Evolutionary conservation across 1,140 invertebrate species (phyloP).

Genomic region (Trichonephila inaurata): DNA sequence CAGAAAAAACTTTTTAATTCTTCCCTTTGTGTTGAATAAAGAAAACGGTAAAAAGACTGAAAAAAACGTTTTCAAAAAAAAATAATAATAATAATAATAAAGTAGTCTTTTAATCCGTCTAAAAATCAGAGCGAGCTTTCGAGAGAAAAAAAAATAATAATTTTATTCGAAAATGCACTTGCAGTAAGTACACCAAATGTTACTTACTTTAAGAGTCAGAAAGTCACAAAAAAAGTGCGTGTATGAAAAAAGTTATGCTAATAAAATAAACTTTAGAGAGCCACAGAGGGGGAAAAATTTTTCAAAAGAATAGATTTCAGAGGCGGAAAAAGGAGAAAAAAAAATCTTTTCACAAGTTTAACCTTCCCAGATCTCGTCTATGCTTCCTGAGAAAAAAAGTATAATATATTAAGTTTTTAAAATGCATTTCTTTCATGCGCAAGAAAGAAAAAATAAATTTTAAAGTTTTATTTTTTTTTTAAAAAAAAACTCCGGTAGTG

Average conservation of each 20-base stretch:
- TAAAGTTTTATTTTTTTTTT: neutral
- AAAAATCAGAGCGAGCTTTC: conserved; percentile 7
- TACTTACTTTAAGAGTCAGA: conserved; percentile 29
- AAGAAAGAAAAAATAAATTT: neutral
- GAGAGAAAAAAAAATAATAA: conserved; percentile 3
- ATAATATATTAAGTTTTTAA: conserved; percentile 35
- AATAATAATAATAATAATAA: too few relatives aligned
- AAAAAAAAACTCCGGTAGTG: neutral
- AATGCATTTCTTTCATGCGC: neutral
- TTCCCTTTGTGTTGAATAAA: neutral
- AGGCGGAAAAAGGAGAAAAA: neutral
- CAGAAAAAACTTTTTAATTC: conserved; percentile 19
- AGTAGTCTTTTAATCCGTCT: neutral
- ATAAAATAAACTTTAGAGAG: conserved; percentile 60
- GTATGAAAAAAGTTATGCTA: conserved; percentile 32
- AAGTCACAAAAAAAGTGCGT: neutral
- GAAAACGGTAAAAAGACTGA: neutral
- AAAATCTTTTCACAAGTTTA: conserved; percentile 33
- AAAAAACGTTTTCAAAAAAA: neutral
- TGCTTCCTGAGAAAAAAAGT: conserved; percentile 2
- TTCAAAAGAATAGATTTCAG: conserved; percentile 25
- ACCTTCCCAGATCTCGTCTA: conserved; percentile 11
- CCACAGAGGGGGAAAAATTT: neutral
- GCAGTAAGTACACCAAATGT: conserved; percentile 58
- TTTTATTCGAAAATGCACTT: conserved; percentile 49